Conservation (phyloP, 30 jellyfish, hydroid and myxozoan genomes). For the Thelohanellus kitauei region DNA sequence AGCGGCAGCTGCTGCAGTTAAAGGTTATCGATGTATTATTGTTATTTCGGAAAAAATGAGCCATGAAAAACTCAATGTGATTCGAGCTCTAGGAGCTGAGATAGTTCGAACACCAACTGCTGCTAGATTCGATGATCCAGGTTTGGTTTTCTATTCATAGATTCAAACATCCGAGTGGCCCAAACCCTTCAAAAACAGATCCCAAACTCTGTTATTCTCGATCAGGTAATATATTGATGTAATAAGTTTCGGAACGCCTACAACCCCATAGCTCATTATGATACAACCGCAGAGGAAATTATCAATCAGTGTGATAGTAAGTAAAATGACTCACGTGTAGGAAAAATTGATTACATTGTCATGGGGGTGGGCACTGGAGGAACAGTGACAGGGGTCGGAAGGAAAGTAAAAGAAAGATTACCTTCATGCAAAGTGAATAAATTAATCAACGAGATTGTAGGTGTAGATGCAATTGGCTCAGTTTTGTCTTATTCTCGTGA, state of each 20-base stretch:
- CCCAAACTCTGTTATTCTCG: slow-evolving; percentile 36
- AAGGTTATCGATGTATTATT: slow-evolving; percentile 77
- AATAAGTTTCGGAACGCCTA: slow-evolving; percentile 90
- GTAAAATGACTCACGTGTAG: no score
- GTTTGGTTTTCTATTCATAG: slow-evolving; percentile 39
- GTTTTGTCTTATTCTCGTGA: slow-evolving; percentile 40
- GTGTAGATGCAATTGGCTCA: slow-evolving; percentile 88
- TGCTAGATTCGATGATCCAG: slow-evolving; percentile 93
- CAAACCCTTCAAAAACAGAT: slow-evolving; percentile 39
- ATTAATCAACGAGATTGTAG: slow-evolving; percentile 37
- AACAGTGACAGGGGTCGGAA: slow-evolving; percentile 48
- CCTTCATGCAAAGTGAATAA: slow-evolving; percentile 41
- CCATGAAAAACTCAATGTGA: slow-evolving; percentile 77
- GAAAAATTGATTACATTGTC: slow-evolving; percentile 56
- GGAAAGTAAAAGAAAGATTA: slow-evolving; percentile 45
- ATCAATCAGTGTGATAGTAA: slow-evolving; percentile 43
- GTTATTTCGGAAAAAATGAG: slow-evolving; percentile 99
- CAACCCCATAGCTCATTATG: slow-evolving; percentile 88
- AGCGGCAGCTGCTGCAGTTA: slow-evolving; percentile 91
- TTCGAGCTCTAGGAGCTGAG: slow-evolving; percentile 89
- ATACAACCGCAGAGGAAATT: slow-evolving; percentile 74
- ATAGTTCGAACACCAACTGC: slow-evolving; percentile 86
- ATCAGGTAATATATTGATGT: no score
- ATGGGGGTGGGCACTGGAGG: slow-evolving; percentile 98
- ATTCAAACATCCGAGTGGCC: slow-evolving; percentile 85